Evolutionary conservation across 1,140 invertebrate species (phyloP).

Genomic region (Heliconius eleuchia): DNA sequence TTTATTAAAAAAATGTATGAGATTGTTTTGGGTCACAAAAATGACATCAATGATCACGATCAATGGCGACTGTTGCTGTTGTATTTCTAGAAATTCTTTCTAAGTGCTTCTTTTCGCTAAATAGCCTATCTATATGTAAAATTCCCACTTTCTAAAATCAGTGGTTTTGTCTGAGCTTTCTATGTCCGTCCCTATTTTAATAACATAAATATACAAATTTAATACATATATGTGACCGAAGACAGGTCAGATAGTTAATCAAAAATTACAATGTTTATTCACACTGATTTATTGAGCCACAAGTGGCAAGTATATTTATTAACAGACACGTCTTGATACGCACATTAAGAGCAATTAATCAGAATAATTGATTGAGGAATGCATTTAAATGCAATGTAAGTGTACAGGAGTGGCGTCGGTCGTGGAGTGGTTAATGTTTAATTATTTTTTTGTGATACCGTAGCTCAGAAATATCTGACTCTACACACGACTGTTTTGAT

Average conservation of each 20-base stretch:
- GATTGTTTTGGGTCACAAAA: no score
- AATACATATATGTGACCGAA: neutral
- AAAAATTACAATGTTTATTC: slow-evolving; percentile 1
- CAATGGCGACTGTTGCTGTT: no score
- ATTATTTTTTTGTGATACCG: neutral
- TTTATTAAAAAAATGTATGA: no score
- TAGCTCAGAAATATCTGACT: no score
- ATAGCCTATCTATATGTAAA: no score
- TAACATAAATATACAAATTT: neutral
- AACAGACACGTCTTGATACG: slow-evolving; percentile 21
- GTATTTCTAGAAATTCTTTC: no score
- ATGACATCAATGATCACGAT: no score
- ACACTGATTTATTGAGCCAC: slow-evolving; percentile 20
- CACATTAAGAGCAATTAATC: slow-evolving; percentile 24
- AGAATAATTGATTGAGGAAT: slow-evolving; percentile 20
- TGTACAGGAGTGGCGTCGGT: neutral
- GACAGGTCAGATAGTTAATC: neutral
- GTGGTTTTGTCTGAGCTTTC: no score
- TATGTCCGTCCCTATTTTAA: no score
- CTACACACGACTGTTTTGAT: no score
- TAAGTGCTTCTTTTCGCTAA: no score
- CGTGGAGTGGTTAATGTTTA: slow-evolving; percentile 1
- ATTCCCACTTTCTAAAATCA: no score
- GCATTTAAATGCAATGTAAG: slow-evolving; percentile 21
- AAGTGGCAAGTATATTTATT: slow-evolving; percentile 21